These are phyloP conservation scores for Dascyllus trimaculatus DNA, from an alignment of 2,113 vertebrate species.

Conservation along the genomic window DNA sequence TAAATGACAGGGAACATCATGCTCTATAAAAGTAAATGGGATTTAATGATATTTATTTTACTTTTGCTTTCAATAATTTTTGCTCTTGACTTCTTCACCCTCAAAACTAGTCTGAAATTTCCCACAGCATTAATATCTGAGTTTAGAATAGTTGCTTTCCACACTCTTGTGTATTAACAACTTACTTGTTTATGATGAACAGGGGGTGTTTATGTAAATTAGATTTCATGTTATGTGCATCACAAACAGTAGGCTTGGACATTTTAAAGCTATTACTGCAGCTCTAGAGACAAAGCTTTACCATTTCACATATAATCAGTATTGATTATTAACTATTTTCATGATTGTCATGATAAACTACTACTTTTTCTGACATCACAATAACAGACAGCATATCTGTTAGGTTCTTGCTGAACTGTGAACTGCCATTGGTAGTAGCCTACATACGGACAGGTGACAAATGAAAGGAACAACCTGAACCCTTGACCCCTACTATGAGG, in stretches of 20 bases:
- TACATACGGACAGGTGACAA: not conserved
- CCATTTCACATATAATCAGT: no score
- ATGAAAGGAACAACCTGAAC: no score
- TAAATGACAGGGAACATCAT: not conserved
- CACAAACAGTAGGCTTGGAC: not conserved
- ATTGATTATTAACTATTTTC: no score
- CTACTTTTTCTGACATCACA: not conserved
- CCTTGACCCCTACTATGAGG: no score
- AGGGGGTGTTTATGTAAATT: not conserved
- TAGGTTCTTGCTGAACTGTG: not conserved
- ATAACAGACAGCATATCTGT: not conserved
- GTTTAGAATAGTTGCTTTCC: not conserved
- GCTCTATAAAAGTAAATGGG: not conserved
- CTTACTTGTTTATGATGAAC: not conserved
- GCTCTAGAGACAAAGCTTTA: no score
- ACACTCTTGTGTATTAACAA: not conserved
- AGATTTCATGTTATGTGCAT: slow-evolving; percentile 4
- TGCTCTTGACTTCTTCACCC: slow-evolving; percentile 12
- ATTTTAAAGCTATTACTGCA: no score
- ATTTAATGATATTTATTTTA: not conserved
- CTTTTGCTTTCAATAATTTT: not conserved
- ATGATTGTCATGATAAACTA: not conserved
- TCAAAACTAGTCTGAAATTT: not conserved
- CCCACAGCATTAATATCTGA: not conserved
- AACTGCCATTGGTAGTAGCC: not conserved